Evolutionary conservation across 1,140 invertebrate genomes (phyloP).

Genomic region (Drosophila carrolli): DNA sequence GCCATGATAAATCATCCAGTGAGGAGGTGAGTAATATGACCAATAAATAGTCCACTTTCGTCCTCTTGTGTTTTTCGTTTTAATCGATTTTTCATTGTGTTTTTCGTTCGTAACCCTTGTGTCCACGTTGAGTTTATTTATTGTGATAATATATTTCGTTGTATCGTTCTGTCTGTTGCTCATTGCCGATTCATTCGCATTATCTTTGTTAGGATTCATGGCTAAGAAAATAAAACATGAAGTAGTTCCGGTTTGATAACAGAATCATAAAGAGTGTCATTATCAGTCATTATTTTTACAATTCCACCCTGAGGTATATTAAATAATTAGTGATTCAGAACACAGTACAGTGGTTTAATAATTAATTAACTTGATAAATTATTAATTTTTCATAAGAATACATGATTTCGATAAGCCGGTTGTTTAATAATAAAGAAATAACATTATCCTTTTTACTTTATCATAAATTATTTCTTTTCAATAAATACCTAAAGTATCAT

Average conservation of each 20-base stretch:
- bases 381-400: no score
- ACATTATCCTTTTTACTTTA: no score
- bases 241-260: constrained; percentile 14
- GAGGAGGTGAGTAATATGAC: constrained; percentile 92
- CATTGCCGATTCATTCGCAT: constrained; percentile 22
- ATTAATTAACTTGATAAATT: constrained; percentile 11
- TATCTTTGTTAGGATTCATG: constrained; percentile 21
- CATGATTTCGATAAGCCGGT: no score
- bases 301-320: background rate
- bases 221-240: background rate
- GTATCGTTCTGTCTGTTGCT: constrained; percentile 24
- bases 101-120: constrained; percentile 53
- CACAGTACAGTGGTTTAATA: background rate
- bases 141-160: constrained; percentile 51
- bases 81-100: constrained; percentile 67
- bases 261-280: constrained; percentile 3
- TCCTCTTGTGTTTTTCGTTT: constrained; percentile 30
- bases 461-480: no score
- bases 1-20: constrained; percentile 96
- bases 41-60: constrained; percentile 32
- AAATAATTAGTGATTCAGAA: background rate
- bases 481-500: no score
- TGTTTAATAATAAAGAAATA: no score
- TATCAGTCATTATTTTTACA: constrained; percentile 21
- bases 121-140: constrained; percentile 39